Percentiles rank a stretch among this genome's conserved stretches.
Evolutionary conservation across 2,888 invertebrate species (phyloP).

Genomic region (Azorinus chamasolen): DNA sequence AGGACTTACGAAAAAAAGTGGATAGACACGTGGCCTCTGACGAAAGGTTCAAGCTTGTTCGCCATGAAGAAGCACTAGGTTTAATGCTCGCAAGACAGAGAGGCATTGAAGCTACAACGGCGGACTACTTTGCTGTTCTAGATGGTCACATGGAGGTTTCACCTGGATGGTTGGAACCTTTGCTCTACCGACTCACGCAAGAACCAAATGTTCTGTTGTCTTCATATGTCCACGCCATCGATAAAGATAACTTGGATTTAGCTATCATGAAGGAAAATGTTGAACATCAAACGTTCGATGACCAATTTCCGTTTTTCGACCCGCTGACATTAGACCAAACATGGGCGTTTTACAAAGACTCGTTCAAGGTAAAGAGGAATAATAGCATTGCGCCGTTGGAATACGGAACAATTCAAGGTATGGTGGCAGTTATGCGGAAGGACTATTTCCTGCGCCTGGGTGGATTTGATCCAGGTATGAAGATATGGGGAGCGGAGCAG

Average conservation of each 20-base stretch:
- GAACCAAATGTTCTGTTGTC: conserved; percentile 33
- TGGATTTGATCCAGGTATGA: conserved; percentile 42
- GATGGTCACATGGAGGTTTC: conserved; percentile 45
- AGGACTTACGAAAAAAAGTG: conserved; percentile 11
- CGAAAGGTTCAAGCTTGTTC: conserved; percentile 19
- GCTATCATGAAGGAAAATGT: neutral
- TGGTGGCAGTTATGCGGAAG: conserved; percentile 40
- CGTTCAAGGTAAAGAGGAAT: conserved; percentile 19
- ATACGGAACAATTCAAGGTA: conserved; percentile 22
- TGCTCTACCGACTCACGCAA: conserved; percentile 28
- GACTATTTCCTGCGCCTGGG: conserved; percentile 33
- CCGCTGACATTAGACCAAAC: neutral
- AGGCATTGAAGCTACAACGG: conserved; percentile 27
- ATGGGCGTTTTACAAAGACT: conserved; percentile 9
- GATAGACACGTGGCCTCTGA: conserved; percentile 17
- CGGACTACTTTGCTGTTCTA: conserved; percentile 31
- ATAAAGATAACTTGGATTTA: conserved; percentile 24
- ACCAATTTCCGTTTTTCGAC: conserved; percentile 12
- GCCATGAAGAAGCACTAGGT: conserved; percentile 18
- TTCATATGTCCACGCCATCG: conserved; percentile 26
- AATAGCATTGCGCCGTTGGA: conserved; percentile 31
- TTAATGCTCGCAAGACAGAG: conserved; percentile 40
- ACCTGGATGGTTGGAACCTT: conserved; percentile 33
- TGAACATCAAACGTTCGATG: neutral
- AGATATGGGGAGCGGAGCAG: conserved; percentile 38